Conservation (phyloP, 2,888 invertebrate species). For the Calliopum simillimum region DNA sequence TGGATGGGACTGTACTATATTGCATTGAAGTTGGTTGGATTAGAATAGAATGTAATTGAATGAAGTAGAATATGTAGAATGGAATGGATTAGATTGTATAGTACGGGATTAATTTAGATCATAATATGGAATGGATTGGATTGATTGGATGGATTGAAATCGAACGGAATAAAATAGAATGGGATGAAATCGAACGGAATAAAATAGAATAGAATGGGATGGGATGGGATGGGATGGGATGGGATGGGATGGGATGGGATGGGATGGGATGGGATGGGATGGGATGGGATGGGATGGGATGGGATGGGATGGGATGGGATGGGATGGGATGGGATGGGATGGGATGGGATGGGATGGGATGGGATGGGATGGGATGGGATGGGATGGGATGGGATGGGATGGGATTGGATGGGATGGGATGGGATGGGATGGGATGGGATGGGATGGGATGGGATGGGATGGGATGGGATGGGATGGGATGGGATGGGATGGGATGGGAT, state of each 20-base stretch:
- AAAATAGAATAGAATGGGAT: background rate
- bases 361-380: background rate
- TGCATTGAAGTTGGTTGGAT: no score
- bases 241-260: background rate
- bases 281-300: background rate
- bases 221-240: background rate
- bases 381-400: background rate
- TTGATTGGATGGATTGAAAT: background rate
- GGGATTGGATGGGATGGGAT: background rate
- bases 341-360: background rate
- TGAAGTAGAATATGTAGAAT: background rate
- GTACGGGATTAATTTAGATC: no score
- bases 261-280: background rate
- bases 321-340: background rate
- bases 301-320: background rate
- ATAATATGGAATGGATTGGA: background rate
- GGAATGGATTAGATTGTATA: background rate
- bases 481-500: background rate
- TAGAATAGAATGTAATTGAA: background rate
- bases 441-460: background rate
- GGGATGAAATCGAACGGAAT: background rate
- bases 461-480: no score
- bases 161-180: background rate
- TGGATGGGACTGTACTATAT: no score
- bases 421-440: background rate